Percentiles rank a stretch among this genome's conserved stretches.
Conservation (phyloP, 2,113 vertebrate genomes). For the Microtus richardsoni region DNA sequence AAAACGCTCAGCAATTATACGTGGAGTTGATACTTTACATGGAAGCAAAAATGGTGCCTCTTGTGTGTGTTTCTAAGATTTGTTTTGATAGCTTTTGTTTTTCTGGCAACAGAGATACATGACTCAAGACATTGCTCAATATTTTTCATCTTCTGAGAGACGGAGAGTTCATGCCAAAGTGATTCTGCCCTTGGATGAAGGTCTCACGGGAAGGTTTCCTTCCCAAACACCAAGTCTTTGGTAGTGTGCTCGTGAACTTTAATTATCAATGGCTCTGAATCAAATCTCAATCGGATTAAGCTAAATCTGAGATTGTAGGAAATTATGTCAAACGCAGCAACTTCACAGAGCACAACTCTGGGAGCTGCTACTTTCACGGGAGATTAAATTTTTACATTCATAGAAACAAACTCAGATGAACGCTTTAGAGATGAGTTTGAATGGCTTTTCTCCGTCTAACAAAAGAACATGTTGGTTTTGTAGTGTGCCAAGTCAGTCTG, state of each 20-base stretch:
- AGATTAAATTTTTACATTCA: conserved; percentile 69
- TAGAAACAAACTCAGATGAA: conserved; percentile 56
- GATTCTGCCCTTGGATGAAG: conserved; percentile 49
- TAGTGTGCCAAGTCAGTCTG: conserved; percentile 33
- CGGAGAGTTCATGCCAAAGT: conserved; percentile 68
- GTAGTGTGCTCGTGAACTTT: conserved; percentile 31
- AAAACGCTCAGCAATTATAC: conserved; percentile 80
- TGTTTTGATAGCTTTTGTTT: conserved; percentile 75
- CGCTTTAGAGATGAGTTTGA: conserved; percentile 44
- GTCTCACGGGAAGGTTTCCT: conserved; percentile 48
- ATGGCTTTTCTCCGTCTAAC: background rate
- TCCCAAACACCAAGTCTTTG: conserved; percentile 1
- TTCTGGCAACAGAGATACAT: conserved; percentile 78
- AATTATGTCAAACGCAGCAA: conserved; percentile 54
- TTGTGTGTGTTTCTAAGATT: conserved; percentile 79
- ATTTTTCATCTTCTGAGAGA: conserved; percentile 77
- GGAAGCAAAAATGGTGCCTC: conserved; percentile 81
- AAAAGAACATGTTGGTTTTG: conserved; percentile 45
- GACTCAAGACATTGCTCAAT: conserved; percentile 73
- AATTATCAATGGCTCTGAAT: conserved; percentile 37
- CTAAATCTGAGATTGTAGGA: conserved; percentile 59
- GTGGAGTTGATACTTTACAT: conserved; percentile 82
- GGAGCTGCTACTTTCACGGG: conserved; percentile 42
- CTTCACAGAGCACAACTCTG: conserved; percentile 47
- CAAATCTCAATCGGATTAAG: conserved; percentile 54